Evolutionary conservation across 2,797 vertebrate genomes (phyloP).

Genomic region (Xerus rutilus): DNA sequence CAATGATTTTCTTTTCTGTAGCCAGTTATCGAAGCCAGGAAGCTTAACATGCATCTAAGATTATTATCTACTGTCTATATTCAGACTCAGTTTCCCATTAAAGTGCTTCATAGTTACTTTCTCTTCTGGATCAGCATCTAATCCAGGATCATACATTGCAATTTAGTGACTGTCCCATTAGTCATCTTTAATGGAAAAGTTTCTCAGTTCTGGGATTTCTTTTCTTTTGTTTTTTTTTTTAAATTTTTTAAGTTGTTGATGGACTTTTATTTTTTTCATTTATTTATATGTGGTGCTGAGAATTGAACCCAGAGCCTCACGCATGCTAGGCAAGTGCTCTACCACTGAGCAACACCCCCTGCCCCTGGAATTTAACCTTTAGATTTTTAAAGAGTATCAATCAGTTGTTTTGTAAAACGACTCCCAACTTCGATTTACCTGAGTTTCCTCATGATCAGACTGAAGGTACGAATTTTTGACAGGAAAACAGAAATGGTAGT

Average conservation of each 20-base stretch:
- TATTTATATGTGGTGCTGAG: no score
- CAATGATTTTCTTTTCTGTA: neutral
- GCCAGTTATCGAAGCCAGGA: neutral
- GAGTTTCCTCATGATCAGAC: neutral
- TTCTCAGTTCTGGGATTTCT: neutral
- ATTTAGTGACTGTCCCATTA: neutral
- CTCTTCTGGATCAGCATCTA: neutral
- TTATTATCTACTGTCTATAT: neutral
- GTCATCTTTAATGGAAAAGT: neutral
- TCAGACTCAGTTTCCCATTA: neutral
- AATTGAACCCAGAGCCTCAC: no score
- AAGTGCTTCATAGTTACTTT: neutral
- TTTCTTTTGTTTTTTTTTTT: no score
- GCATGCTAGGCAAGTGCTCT: no score
- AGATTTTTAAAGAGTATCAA: constrained; percentile 4
- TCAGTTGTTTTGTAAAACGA: constrained; percentile 3
- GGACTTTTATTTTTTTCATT: no score
- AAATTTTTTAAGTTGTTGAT: no score
- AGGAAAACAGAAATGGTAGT: neutral
- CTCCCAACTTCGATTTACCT: neutral
- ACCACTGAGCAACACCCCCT: no score
- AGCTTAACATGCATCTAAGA: neutral
- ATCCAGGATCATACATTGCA: neutral
- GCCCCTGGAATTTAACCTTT: neutral
- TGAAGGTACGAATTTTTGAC: neutral